Evolutionary conservation across 92 coral and sea anemone species (phyloP).

Genomic region (Actinernus sp.): DNA sequence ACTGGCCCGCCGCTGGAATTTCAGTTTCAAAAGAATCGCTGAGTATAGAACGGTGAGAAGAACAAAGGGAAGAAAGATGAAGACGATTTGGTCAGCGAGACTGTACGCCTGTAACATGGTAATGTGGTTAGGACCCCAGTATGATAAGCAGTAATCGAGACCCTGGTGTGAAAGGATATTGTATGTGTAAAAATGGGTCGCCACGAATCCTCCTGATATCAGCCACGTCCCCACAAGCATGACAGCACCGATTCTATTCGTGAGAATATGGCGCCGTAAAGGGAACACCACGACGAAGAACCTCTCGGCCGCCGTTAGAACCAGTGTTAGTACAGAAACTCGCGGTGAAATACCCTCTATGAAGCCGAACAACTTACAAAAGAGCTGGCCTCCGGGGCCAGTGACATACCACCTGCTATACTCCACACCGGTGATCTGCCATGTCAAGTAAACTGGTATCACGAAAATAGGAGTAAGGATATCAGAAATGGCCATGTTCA

Average conservation of each 20-base stretch:
- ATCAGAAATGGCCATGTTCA: slow-evolving; percentile 68
- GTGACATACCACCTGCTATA: slow-evolving; percentile 39
- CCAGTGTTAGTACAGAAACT: slow-evolving; percentile 51
- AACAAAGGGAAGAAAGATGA: too few relatives aligned
- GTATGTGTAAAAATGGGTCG: too few relatives aligned
- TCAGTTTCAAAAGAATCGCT: too few relatives aligned
- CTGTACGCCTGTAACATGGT: too few relatives aligned
- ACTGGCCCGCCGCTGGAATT: too few relatives aligned
- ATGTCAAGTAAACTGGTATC: slow-evolving; percentile 53
- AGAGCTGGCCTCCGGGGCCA: slow-evolving; percentile 41
- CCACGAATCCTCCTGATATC: too few relatives aligned
- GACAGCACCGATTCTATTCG: slow-evolving; percentile 18
- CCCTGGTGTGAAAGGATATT: too few relatives aligned
- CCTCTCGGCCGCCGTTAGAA: slow-evolving; percentile 57
- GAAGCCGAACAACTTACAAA: slow-evolving; percentile 55
- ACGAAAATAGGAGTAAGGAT: slow-evolving; percentile 47
- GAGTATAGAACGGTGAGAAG: too few relatives aligned
- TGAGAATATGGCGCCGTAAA: slow-evolving; percentile 19
- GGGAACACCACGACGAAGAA: slow-evolving; percentile 64
- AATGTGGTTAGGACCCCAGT: too few relatives aligned
- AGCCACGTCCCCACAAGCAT: slow-evolving; percentile 50
- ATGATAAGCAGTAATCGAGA: too few relatives aligned
- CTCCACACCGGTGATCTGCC: slow-evolving; percentile 12
- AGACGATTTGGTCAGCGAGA: too few relatives aligned
- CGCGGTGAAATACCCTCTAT: slow-evolving; percentile 53